Evolutionary conservation across 2,888 invertebrate genomes (phyloP).

Genomic region (Macrosiphum euphorbiae): DNA sequence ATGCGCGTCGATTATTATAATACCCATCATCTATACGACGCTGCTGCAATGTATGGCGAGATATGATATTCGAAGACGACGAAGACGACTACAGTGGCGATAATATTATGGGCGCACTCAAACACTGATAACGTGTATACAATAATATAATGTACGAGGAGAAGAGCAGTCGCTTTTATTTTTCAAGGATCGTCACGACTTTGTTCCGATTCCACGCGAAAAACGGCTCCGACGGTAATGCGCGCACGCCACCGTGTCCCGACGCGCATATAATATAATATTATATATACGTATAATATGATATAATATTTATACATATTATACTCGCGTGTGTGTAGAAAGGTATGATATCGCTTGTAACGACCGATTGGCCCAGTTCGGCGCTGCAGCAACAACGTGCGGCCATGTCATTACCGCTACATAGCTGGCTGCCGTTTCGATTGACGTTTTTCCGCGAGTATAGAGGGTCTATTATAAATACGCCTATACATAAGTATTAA

Average conservation of each 20-base stretch:
- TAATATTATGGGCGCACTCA: neutral
- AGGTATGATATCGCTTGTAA: neutral
- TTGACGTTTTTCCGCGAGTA: neutral
- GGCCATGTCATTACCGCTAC: neutral
- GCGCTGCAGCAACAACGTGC: neutral
- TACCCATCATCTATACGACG: neutral
- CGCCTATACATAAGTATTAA: neutral
- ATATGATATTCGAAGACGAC: neutral
- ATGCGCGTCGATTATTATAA: neutral
- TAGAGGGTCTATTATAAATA: neutral
- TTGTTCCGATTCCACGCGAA: constrained; percentile 51
- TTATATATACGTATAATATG: neutral
- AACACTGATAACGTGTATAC: neutral
- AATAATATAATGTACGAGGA: neutral
- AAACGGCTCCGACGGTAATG: neutral
- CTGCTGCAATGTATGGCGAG: neutral
- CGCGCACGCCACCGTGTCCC: neutral
- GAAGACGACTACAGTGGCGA: neutral
- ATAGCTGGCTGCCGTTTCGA: neutral
- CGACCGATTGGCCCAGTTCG: constrained; percentile 45
- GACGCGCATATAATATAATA: neutral
- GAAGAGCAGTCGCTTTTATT: neutral
- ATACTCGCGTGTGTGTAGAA: neutral
- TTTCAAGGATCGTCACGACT: constrained; percentile 57
- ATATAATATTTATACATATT: neutral